Evolutionary conservation across 2,888 invertebrate genomes (phyloP).

Genomic region (Calephelis perditalis): DNA sequence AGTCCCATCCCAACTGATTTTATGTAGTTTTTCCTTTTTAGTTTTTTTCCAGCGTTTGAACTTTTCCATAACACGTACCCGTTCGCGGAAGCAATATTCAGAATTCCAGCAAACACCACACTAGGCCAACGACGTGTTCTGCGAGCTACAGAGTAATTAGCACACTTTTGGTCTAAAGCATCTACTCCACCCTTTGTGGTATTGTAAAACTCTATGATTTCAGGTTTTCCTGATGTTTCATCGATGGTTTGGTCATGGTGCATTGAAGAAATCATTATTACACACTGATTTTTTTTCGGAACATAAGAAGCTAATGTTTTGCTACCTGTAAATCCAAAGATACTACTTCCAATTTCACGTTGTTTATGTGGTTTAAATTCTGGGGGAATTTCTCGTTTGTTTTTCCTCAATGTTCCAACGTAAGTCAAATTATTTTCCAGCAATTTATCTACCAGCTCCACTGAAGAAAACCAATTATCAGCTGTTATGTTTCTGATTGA

Average conservation of each 20-base stretch:
- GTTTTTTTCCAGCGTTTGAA: slow-evolving; percentile 16
- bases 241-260: slow-evolving; percentile 17
- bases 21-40: slow-evolving; percentile 18
- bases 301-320: slow-evolving; percentile 22
- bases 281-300: slow-evolving; percentile 19
- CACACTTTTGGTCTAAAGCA: slow-evolving; percentile 22
- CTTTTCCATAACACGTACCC: neutral
- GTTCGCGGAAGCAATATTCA: slow-evolving; percentile 20
- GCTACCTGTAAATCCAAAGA: slow-evolving; percentile 14
- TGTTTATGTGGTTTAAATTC: neutral
- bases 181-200: slow-evolving; percentile 19
- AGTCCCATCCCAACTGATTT: slow-evolving; percentile 19
- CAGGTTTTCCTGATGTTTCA: slow-evolving; percentile 19
- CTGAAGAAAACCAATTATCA: neutral
- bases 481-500: neutral
- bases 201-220: slow-evolving; percentile 22
- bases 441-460: neutral
- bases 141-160: slow-evolving; percentile 24
- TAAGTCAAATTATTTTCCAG: neutral
- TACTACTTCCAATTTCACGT: too few species aligned
- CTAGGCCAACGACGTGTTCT: slow-evolving; percentile 22
- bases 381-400: neutral
- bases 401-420: neutral
- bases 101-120: slow-evolving; percentile 21
- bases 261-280: slow-evolving; percentile 18